Percentiles rank a stretch among this genome's conserved stretches.
Conservation (phyloP, 2,888 invertebrate genomes). For the Antheraea yamamai region DNA sequence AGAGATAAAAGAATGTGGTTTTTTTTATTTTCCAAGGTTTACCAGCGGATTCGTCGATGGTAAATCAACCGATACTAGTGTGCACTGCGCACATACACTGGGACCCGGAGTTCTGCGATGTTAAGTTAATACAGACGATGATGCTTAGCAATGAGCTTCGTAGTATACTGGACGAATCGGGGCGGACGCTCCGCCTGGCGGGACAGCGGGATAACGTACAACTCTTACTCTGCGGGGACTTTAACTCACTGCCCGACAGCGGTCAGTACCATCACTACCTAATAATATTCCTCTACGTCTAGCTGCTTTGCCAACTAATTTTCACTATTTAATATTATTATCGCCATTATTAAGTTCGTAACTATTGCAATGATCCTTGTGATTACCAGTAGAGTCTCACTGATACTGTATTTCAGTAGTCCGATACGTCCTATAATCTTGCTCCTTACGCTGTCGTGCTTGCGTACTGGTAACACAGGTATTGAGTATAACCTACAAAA, state of each 20-base stretch:
- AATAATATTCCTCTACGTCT: not conserved
- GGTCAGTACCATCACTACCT: conserved; percentile 65
- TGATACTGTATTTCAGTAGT: too few relatives aligned
- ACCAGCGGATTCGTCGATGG: conserved; percentile 88
- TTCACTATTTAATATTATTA: too few relatives aligned
- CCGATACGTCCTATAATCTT: too few relatives aligned
- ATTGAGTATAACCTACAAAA: too few relatives aligned
- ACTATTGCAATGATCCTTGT: too few relatives aligned
- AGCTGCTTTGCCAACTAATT: too few relatives aligned
- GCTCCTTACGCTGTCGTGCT: too few relatives aligned
- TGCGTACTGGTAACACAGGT: too few relatives aligned
- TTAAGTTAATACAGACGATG: conserved; percentile 99
- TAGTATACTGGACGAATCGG: conserved; percentile 92
- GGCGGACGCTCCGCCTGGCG: conserved; percentile 87
- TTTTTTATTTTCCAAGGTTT: conserved; percentile 71
- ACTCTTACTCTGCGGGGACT: conserved; percentile 97
- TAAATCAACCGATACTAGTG: conserved; percentile 93
- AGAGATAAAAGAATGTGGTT: not conserved
- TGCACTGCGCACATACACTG: conserved; percentile 99
- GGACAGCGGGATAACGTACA: conserved; percentile 92
- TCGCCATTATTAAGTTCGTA: too few relatives aligned
- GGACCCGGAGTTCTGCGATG: conserved; percentile 99
- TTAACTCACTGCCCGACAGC: conserved; percentile 98
- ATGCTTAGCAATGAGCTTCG: conserved; percentile 98
- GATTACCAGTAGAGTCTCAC: too few relatives aligned